phyloP scores from a whole-genome alignment of 2,797 vertebrate genomes.

The Lacerta viridis region DNA sequence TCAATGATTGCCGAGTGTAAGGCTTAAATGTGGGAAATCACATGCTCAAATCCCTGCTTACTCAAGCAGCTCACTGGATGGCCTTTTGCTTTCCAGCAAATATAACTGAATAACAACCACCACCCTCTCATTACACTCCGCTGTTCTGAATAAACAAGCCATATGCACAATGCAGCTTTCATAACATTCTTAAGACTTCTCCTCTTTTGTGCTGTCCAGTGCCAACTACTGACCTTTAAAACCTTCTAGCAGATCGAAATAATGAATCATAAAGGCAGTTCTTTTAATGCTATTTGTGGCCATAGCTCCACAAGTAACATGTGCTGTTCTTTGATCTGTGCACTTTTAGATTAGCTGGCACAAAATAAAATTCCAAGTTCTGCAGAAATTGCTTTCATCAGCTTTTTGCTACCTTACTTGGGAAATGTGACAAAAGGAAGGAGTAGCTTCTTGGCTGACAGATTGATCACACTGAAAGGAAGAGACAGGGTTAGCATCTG shows the following conservation, averaged over 20 bases:
- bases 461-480: slow-evolving; percentile 51
- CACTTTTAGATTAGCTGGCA: slow-evolving; percentile 27
- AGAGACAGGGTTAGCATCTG: slow-evolving; percentile 29
- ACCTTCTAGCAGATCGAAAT: slow-evolving; percentile 48
- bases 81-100: slow-evolving; percentile 19
- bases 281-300: slow-evolving; percentile 21
- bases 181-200: slow-evolving; percentile 53
- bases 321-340: slow-evolving; percentile 3
- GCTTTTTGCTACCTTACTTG: slow-evolving; percentile 36
- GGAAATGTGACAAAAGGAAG: slow-evolving; percentile 38
- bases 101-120: neutral
- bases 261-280: slow-evolving; percentile 46
- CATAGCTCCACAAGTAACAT: neutral
- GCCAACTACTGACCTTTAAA: slow-evolving; percentile 62
- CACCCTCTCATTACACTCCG: neutral
- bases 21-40: neutral
- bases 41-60: neutral
- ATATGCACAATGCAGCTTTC: slow-evolving; percentile 34
- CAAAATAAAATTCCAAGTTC: slow-evolving; percentile 38
- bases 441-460: slow-evolving; percentile 49
- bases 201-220: slow-evolving; percentile 52
- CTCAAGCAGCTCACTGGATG: neutral
- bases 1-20: neutral
- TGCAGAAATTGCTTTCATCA: slow-evolving; percentile 43
- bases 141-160: slow-evolving; percentile 31